A percentile compares a stretch with the other conserved stretches of the same genome.
Conservation (phyloP, 2,797 vertebrate genomes). For the Zenarchopterus dispar region DNA sequence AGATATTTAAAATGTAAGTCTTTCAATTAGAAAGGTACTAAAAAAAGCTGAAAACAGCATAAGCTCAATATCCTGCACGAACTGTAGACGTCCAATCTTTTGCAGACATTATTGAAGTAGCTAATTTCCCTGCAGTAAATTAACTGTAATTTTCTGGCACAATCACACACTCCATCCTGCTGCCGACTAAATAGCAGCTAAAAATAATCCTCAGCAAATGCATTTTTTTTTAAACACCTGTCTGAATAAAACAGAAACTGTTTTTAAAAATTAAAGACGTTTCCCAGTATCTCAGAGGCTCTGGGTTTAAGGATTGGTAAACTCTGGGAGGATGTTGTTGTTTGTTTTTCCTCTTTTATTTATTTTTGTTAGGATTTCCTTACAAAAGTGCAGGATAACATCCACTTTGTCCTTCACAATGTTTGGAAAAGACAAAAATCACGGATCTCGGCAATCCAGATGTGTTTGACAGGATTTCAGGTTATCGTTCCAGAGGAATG, state of each 20-base stretch:
- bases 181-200: background rate
- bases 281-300: too few relatives aligned
- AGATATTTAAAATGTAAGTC: background rate
- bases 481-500: too few relatives aligned
- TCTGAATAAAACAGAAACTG: background rate
- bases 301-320: too few relatives aligned
- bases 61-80: background rate
- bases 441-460: background rate
- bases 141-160: background rate
- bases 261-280: background rate
- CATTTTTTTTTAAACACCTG: background rate
- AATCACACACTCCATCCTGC: background rate
- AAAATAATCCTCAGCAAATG: background rate
- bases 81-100: background rate
- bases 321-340: too few relatives aligned
- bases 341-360: too few relatives aligned
- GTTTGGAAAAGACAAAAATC: too few relatives aligned
- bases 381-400: too few relatives aligned
- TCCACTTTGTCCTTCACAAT: too few relatives aligned
- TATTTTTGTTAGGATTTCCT: too few relatives aligned
- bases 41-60: background rate
- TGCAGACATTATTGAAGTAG: background rate
- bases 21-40: background rate
- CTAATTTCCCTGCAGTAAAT: background rate
- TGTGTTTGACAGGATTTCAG: background rate